Conservation (phyloP, 2,888 invertebrate species). For the Bellardia pandia region DNA sequence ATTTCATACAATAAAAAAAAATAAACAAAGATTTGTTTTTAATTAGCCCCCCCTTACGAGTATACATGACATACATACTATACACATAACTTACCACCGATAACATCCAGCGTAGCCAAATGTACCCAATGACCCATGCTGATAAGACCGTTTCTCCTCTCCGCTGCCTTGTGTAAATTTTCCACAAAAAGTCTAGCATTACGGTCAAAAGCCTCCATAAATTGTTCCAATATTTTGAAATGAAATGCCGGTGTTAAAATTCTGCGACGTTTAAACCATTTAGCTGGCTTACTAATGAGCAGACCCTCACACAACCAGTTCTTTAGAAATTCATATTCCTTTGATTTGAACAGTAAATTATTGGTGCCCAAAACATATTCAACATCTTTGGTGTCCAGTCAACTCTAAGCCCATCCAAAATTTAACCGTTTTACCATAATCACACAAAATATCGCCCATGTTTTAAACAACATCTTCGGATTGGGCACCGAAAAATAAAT, state of each 20-base stretch:
- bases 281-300: constrained; percentile 77
- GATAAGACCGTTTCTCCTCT: constrained; percentile 84
- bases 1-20: no score
- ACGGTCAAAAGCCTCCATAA: constrained; percentile 88
- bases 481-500: constrained; percentile 83
- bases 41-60: no score
- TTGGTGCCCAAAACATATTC: constrained; percentile 74
- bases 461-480: constrained; percentile 81
- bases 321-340: constrained; percentile 74
- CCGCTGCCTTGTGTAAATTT: constrained; percentile 82
- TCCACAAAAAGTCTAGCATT: constrained; percentile 85
- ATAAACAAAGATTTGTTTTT: no score
- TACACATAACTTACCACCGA: constrained; percentile 83
- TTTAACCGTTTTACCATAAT: constrained; percentile 76
- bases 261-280: constrained; percentile 88
- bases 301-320: constrained; percentile 78
- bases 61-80: no score
- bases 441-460: constrained; percentile 81
- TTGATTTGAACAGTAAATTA: constrained; percentile 73
- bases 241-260: constrained; percentile 91
- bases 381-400: constrained; percentile 73
- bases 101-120: constrained; percentile 79
- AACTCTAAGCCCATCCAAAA: constrained; percentile 75
- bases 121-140: constrained; percentile 86
- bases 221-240: constrained; percentile 90